Base-by-base conservation (phyloP, 2,113 vertebrate genomes). In the Cavia aperea region DNA sequence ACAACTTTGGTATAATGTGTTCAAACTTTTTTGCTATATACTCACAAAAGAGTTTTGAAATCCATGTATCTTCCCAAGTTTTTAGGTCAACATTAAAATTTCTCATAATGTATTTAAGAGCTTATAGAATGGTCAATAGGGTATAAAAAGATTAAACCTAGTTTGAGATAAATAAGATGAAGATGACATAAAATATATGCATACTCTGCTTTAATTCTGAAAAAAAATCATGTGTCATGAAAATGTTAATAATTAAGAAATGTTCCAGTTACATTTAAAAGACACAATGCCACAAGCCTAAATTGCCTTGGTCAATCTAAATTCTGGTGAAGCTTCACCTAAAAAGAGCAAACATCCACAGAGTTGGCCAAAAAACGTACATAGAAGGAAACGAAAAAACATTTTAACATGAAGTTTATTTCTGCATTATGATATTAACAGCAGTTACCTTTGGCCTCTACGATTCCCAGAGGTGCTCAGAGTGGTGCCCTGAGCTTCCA, bases 91-190 rank as follows among this genome's bases (percentile, higher is more conserved):
- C 36, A 49, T 88, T 83, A 86, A 92, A 43, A 24, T 18, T 77
- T 90, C 92, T 92, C 23, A 43, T 83, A 33, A 56, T 54, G 9
- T 58, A 49, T 78, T 93, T 92, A 31, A 82, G 81, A 85, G 16
- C 87, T 70, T 94, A 43, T 29, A 85, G 51, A 24, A 79, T 39
- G 78, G 23, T 65, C 89, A 86, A 14, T 49, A 94, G 82, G 46
- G 43, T 92, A 62, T 78, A 85, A 83, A 95, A 93, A 83, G 82
- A 60, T 39, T 93, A 89, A 90, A 23, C 65, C 39, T 95, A 79
- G 10, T 66, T 54, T 68, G 63, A 66, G 66, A 58, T 89, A 33
- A 89, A 4, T 81, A 43, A 86, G 79, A 73, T 78, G 66, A 86
- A 36, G 29, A 68, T 93, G 51, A 23, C 36, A 5, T 95, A 85